Percentiles rank a stretch among this genome's conserved stretches.
Evolutionary conservation across 2,113 vertebrate species (phyloP).

Genomic region (Syrrhaptes paradoxus): DNA sequence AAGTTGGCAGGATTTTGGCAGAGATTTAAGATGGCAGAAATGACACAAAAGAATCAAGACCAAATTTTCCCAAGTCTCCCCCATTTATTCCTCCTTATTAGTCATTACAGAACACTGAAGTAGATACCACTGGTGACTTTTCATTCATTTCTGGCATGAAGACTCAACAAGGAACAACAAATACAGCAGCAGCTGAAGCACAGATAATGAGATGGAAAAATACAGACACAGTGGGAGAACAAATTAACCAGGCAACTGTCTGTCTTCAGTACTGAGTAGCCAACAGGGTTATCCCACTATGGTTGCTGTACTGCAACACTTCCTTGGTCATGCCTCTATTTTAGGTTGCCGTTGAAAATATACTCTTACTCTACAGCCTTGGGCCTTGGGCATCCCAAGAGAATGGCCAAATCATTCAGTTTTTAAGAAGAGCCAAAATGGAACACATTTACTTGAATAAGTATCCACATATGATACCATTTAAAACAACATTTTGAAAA

Average conservation of each 20-base stretch:
- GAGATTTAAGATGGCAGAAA: not conserved
- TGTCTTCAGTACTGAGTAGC: not conserved
- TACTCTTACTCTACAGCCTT: not conserved
- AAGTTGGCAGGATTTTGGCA: not conserved
- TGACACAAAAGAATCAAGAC: not conserved
- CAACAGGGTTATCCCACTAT: not conserved
- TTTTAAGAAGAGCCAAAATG: not conserved
- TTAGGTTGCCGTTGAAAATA: not conserved
- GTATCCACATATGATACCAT: not conserved
- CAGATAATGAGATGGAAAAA: not conserved
- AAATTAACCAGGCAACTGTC: not conserved
- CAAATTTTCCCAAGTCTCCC: not conserved
- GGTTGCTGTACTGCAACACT: not conserved
- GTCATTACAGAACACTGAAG: not conserved
- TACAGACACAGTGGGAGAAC: not conserved
- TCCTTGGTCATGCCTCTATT: accelerated
- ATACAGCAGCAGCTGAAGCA: not conserved
- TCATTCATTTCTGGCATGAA: not conserved
- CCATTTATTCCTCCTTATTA: not conserved
- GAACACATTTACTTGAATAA: not conserved
- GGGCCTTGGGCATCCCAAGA: not conserved
- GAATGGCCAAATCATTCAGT: not conserved
- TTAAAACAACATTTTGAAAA: not conserved
- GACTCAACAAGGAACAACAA: not conserved
- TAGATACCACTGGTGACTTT: not conserved